Base-by-base conservation (phyloP, 2,888 invertebrate species). In the Cyrtodaria siliqua region DNA sequence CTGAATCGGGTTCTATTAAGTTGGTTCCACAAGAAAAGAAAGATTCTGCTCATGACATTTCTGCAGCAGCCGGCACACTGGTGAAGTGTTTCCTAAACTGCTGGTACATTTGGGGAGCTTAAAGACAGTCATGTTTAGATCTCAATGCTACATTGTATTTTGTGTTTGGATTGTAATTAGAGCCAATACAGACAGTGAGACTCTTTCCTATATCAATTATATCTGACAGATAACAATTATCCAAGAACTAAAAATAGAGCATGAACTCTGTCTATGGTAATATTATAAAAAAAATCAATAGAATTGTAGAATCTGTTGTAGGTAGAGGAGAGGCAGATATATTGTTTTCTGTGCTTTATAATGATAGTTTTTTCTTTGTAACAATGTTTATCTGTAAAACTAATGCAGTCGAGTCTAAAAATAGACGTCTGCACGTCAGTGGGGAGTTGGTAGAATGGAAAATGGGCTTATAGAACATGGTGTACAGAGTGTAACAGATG, bases 281-380 rank as follows among this genome's bases (percentile, higher is more conserved):
- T 64, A 60, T 50, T 59, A 59, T 60, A 52, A 64, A 50, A 64
- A 56, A 57, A 75, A 75, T 75, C 75, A 60, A 75, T 75, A 61
- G 50, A 33, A 64, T 59, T 63, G 49, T 59, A 60, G 70, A 57
- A 42, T 50, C 60, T 9, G 53, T 33, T 33, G 33, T 33, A 33
- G 33, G 33, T 33, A 33, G 33, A 12, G 52, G 62, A 33, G 33
- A 12, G 52, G 62, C 38, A 52, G 24, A 38, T 50, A 63, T 63
- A 63, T 38, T 63, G 62, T 63, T 63, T 57, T 53, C 52, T 63
- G 52, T 52, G 40, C 52, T 63, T 52, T 40, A 52, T 63, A 57
- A 57, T 57, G 57, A 38, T 57, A 38, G 40, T 40, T 57, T 40
- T 40, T 57, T 42, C 42, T 24, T 20, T 40, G 42, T 57, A 57